Percentiles rank a stretch among this genome's conserved stretches.
phyloP scores from a whole-genome alignment of 2,113 vertebrate genomes.

The Butorides virescens region DNA sequence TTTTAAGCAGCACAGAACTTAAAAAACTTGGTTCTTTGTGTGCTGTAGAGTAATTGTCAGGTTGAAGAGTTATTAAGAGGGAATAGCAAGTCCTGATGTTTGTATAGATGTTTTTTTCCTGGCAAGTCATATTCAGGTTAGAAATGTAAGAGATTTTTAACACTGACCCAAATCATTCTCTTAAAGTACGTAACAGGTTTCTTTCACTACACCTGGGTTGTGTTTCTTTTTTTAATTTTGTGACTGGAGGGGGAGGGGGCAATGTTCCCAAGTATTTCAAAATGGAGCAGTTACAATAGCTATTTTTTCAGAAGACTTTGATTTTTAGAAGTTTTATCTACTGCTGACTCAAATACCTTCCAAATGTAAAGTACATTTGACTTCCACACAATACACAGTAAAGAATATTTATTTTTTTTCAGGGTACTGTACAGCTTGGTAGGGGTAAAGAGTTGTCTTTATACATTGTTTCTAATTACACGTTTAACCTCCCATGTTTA shows the following conservation, averaged over 20 bases:
- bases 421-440: neutral
- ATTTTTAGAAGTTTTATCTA: neutral
- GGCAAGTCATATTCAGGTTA: neutral
- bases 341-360: neutral
- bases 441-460: neutral
- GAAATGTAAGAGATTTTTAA: neutral
- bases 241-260: too few species aligned
- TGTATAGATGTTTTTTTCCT: neutral
- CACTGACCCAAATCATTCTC: neutral
- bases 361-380: accelerated
- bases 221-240: neutral
- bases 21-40: neutral
- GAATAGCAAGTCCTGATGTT: neutral
- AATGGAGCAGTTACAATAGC: neutral
- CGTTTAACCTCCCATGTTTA: neutral
- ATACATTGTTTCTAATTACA: neutral
- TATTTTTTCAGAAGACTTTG: neutral
- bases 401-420: neutral
- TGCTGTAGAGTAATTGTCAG: neutral
- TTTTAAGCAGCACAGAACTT: neutral
- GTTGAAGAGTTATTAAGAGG: neutral
- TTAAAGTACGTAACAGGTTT: neutral
- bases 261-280: neutral
- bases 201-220: neutral
- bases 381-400: neutral